Percentiles rank a stretch among this genome's conserved stretches.
These are phyloP conservation scores for Tyria jacobaeae DNA, from an alignment of 2,888 invertebrate species.

Conservation along the genomic window DNA sequence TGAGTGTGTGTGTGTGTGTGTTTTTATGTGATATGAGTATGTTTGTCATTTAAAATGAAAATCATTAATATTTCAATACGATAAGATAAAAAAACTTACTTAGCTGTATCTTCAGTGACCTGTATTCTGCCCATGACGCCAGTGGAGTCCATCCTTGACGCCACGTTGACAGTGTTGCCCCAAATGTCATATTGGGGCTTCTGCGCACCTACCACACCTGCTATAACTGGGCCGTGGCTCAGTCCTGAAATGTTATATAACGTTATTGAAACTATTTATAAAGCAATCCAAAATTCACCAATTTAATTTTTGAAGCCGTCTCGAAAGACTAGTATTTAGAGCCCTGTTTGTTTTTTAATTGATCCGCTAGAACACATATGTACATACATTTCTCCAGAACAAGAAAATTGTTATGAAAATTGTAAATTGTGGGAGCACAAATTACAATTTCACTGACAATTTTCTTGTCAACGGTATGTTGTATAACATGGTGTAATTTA, in stretches of 20 bases:
- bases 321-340: not conserved
- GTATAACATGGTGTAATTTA: too few relatives aligned
- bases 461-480: too few relatives aligned
- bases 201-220: slow-evolving; percentile 98
- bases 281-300: too few relatives aligned
- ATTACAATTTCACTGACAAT: too few relatives aligned
- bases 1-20: too few relatives aligned
- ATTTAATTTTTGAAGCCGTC: not conserved
- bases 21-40: too few relatives aligned
- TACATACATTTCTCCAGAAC: too few relatives aligned
- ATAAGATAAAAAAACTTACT: slow-evolving; percentile 56
- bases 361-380: not conserved
- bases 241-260: slow-evolving; percentile 86
- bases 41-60: too few relatives aligned
- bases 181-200: slow-evolving; percentile 99
- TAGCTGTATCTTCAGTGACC: slow-evolving; percentile 86
- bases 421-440: too few relatives aligned
- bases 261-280: not conserved
- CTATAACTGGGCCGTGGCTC: slow-evolving; percentile 96
- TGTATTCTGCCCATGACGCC: slow-evolving; percentile 95
- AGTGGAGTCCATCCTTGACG: slow-evolving; percentile 98
- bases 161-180: slow-evolving; percentile 99
- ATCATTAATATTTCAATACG: not conserved
- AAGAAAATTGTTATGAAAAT: too few relatives aligned
- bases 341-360: not conserved